These are phyloP conservation scores for Mormoops blainvillei DNA, from an alignment of 2,113 vertebrate species.

Conservation along the genomic window DNA sequence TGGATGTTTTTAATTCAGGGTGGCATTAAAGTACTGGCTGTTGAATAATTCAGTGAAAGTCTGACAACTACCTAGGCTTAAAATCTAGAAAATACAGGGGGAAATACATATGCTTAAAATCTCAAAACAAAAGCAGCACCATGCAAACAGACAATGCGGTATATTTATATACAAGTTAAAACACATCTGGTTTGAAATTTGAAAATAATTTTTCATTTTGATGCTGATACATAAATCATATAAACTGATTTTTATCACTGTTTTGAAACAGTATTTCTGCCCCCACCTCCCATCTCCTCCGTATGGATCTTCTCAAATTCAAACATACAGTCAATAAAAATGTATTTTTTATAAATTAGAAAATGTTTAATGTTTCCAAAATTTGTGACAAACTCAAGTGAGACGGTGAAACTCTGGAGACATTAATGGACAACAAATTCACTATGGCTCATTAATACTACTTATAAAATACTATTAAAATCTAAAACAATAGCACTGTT, in stretches of 20 bases:
- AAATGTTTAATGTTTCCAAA: background rate
- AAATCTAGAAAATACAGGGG: background rate
- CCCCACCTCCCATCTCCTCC: background rate
- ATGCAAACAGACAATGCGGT: background rate
- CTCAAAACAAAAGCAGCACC: background rate
- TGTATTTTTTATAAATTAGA: background rate
- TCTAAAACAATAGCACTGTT: background rate
- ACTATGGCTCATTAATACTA: background rate
- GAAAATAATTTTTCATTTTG: slow-evolving; percentile 6
- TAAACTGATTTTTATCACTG: background rate
- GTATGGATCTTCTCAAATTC: background rate
- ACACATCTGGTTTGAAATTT: background rate
- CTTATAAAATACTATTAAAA: background rate
- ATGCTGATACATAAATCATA: background rate
- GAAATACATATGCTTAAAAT: background rate
- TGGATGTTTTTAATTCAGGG: background rate
- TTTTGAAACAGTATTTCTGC: background rate
- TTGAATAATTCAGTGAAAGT: background rate
- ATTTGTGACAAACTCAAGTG: background rate
- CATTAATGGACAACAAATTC: background rate
- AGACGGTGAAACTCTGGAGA: background rate
- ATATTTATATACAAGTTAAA: background rate
- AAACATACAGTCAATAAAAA: background rate
- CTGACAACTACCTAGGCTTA: background rate
- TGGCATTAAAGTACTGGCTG: background rate